Percentiles rank a stretch among this genome's conserved stretches.
phyloP scores from a whole-genome alignment of 2,888 invertebrate genomes.

The Hypomecis atomaria region DNA sequence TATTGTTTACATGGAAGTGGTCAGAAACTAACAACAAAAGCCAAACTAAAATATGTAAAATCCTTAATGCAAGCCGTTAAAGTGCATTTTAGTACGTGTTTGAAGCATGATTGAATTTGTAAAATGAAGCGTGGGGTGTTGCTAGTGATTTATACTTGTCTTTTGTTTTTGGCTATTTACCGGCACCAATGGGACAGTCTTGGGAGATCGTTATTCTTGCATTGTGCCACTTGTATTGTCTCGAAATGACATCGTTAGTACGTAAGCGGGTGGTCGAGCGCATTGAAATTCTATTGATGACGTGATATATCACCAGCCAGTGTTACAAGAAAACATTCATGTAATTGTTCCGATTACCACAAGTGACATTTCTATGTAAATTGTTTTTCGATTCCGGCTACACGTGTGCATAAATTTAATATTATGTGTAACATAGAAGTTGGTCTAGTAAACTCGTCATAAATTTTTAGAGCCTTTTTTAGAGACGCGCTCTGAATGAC shows the following conservation, averaged over 20 bases:
- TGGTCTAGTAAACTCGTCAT: slow-evolving; percentile 26
- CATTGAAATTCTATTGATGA: slow-evolving; percentile 80
- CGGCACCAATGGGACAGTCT: slow-evolving; percentile 75
- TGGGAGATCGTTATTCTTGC: slow-evolving; percentile 80
- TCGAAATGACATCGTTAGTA: slow-evolving; percentile 81
- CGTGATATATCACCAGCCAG: slow-evolving; percentile 71
- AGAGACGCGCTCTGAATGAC: slow-evolving; percentile 30
- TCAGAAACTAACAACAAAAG: slow-evolving; percentile 46
- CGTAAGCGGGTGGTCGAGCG: slow-evolving; percentile 79
- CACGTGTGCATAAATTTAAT: slow-evolving; percentile 13
- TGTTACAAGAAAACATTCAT: slow-evolving; percentile 62
- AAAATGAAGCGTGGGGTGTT: slow-evolving; percentile 62
- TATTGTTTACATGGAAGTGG: slow-evolving; percentile 79
- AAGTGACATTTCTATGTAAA: slow-evolving; percentile 57
- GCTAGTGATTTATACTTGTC: slow-evolving; percentile 79
- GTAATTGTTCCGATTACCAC: slow-evolving; percentile 69
- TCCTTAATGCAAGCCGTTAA: slow-evolving; percentile 47
- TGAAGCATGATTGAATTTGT: slow-evolving; percentile 53
- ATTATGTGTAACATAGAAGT: slow-evolving; percentile 29
- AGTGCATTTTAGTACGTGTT: slow-evolving; percentile 45
- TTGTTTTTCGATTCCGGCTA: slow-evolving; percentile 26
- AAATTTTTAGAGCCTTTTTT: slow-evolving; percentile 30
- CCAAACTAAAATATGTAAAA: slow-evolving; percentile 8
- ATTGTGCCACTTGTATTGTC: slow-evolving; percentile 80
- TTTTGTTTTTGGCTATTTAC: slow-evolving; percentile 83